These are phyloP conservation scores for Papilio demoleus DNA, from an alignment of 2,888 invertebrate species.

Conservation along the genomic window DNA sequence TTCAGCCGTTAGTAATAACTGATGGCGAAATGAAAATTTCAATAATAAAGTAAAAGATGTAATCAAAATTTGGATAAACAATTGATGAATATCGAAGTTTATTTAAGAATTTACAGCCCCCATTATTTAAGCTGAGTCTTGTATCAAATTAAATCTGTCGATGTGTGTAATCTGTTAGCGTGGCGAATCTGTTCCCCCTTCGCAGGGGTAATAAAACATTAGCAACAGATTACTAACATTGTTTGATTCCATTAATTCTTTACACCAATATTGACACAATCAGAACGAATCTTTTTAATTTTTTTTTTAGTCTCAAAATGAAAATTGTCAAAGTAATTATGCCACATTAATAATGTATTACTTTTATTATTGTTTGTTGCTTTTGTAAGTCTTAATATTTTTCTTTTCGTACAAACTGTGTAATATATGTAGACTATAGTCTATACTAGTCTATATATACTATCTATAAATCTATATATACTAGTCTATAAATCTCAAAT, in stretches of 20 bases:
- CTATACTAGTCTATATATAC: no score
- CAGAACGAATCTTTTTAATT: not conserved
- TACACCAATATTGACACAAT: constrained; percentile 48
- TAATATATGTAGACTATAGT: no score
- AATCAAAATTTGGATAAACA: not conserved
- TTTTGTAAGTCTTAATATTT: no score
- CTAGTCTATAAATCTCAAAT: no score
- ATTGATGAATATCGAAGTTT: not conserved
- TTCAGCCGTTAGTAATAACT: no score
- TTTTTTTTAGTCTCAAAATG: not conserved
- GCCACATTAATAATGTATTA: no score
- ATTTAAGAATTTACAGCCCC: constrained; percentile 5
- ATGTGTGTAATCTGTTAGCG: constrained; percentile 67
- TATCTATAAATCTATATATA: no score
- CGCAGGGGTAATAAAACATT: constrained; percentile 59
- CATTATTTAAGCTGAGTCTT: constrained; percentile 47
- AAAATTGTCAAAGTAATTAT: no score
- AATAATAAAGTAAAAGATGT: no score
- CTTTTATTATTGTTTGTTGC: no score
- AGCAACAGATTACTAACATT: constrained; percentile 62
- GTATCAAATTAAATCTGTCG: constrained; percentile 58
- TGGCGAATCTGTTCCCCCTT: constrained; percentile 63
- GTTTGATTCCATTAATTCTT: constrained; percentile 50
- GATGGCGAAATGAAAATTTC: no score
- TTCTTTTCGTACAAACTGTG: no score